Base-by-base conservation (phyloP, 2,888 invertebrate genomes). In the Blastobasis lacticolella region DNA sequence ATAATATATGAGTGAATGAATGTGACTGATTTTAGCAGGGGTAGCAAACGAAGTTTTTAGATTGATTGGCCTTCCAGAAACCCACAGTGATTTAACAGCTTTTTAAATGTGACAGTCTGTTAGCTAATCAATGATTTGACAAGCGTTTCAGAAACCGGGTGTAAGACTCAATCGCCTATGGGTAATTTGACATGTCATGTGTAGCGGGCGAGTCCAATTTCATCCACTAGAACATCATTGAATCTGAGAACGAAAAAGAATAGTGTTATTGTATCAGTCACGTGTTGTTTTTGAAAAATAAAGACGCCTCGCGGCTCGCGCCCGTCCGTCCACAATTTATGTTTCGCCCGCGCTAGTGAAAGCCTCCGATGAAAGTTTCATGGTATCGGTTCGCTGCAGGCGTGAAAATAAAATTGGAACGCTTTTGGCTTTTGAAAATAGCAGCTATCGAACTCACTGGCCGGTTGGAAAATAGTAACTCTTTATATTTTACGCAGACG, bases 301-400 rank as follows among this genome's bases (percentile, higher is more conserved):
- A 59, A 59, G 58, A 58, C 54, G 52, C 54, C 52, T 52, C 48
- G 52, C 53, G 58, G 57, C 58, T 52, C 50, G 57, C 54, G 49
- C 52, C 52, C 56, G 57, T 57, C 57, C 57, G 58, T 62, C 58
- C 66, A 66, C 69, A 73, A 76, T 78, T 73, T 78, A 76, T 72
- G 75, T 81, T 81, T 77, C 73, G 73, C 71, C 69, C 60, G 68
- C 71, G 69, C 72, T 71, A 71, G 73, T 75, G 75, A 81, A 82
- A 81, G 78, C 81, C 73, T 70, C 66, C 76, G 76, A 81, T 83
- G 85, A 81, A 84, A 85, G 67, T 84, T 84, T 81, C 78, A 83
- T 73, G 81, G 80, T 85, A 86, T 85, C 85, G 77, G 69, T 65
- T 70, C 73, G 73, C 69, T 85, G 80, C 86, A 86, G 84, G 79